phyloP scores from a whole-genome alignment of 2,797 vertebrate genomes.

The Hafferia zeledoni region DNA sequence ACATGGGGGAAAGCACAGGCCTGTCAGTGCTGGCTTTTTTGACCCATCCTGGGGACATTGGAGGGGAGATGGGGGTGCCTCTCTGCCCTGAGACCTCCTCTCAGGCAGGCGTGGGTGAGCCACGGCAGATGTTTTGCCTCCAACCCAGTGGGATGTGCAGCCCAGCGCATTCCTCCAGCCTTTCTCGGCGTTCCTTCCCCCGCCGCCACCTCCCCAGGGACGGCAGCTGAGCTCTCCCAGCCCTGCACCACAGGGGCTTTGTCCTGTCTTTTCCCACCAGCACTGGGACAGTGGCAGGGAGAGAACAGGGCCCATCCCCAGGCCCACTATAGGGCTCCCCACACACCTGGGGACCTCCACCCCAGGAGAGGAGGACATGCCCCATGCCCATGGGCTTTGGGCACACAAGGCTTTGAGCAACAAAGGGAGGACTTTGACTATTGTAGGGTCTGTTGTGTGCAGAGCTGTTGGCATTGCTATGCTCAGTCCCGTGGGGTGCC shows the following conservation, averaged over 20 bases:
- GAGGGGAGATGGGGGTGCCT: neutral
- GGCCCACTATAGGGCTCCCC: neutral
- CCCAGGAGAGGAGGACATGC: accelerated
- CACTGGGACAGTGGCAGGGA: neutral
- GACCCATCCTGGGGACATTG: neutral
- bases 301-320: neutral
- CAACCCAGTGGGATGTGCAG: neutral
- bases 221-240: neutral
- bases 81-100: neutral
- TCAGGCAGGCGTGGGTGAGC: neutral
- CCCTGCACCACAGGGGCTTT: neutral
- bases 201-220: neutral
- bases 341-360: accelerated
- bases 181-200: neutral
- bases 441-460: accelerated
- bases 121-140: neutral
- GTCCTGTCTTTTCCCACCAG: neutral
- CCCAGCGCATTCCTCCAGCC: neutral
- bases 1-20: neutral
- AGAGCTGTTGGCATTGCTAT: neutral
- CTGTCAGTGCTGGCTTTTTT: accelerated
- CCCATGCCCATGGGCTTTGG: accelerated
- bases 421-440: neutral
- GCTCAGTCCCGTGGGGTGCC: neutral
- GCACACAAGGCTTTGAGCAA: accelerated